Base-by-base conservation (phyloP, 2,113 vertebrate genomes). In the Synchiropus splendidus region DNA sequence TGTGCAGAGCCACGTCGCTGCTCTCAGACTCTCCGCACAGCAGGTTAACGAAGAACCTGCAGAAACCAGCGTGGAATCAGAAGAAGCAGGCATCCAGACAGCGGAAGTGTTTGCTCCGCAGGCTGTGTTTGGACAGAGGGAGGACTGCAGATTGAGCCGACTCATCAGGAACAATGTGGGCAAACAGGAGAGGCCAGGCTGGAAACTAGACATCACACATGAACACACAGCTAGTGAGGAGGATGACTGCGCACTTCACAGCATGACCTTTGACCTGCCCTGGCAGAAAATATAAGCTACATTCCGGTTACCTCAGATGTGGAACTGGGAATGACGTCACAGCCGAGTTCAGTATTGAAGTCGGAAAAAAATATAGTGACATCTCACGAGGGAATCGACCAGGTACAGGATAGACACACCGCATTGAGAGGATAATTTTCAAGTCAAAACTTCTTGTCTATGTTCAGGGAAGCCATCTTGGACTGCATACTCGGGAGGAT, bases 1-100 rank as follows among this genome's bases (percentile, higher is more conserved):
- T 77, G 72, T 89, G 88, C 4, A 90, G 71, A 41, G 86, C 86
- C 0, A 91, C 39, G 48, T 91, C 86, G 0, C 66, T 44, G 16
- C 67, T 81, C 0, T 80, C 64, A 0, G 41, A 54, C 11, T 66
- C 60, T 1, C 81, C 88, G 10, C 81, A 83, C 4, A 45, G 14
- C 18, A 92, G 84, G 74, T 89, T 89, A 33, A 92, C 31, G 0
- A 12, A 12, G 62, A 92, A 92, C 48, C 90, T 91, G 61, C 1
- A 11, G 33, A 34, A 18, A 11, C 16, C 16, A 5, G 16, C 2
- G 21, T 13, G 8, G n/a, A 3, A 12, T 12, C 9, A 12, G 18
- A 4, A 1, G 11, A n/a, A 42, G 3, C 14, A n/a, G 14, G 36
- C 6, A 12, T 10, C 41, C 36, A 57, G 58, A 64, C 62, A 54